These are phyloP conservation scores for Drosophila mauritiana DNA, from an alignment of 1,140 invertebrate species.

Conservation along the genomic window DNA sequence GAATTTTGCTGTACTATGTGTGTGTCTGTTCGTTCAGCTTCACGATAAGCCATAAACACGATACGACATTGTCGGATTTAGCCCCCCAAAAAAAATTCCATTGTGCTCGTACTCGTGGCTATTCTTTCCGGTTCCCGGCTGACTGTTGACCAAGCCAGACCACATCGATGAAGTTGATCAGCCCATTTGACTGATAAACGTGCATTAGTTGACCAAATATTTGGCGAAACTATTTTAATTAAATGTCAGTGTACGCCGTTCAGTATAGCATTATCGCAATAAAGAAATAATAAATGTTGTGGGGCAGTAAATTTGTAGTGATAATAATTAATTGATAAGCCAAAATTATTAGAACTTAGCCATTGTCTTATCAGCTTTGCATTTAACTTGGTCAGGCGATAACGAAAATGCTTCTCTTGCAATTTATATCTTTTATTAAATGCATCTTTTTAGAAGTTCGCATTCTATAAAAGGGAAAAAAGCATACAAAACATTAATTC, in stretches of 20 bases:
- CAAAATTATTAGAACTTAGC: constrained; percentile 17
- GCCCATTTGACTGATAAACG: background rate
- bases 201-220: constrained; percentile 16
- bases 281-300: background rate
- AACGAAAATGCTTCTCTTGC: background rate
- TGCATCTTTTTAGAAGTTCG: too few species aligned
- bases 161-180: constrained; percentile 10
- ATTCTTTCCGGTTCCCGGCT: constrained; percentile 27
- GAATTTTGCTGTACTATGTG: constrained; percentile 19
- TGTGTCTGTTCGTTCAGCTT: constrained; percentile 4
- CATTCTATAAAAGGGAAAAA: background rate
- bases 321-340: constrained; percentile 13
- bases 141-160: background rate
- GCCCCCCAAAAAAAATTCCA: constrained; percentile 29
- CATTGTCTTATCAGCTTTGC: constrained; percentile 6
- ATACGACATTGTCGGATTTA: constrained; percentile 16
- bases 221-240: constrained; percentile 3
- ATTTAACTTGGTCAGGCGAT: too few species aligned
- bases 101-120: constrained; percentile 3
- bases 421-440: too few species aligned
- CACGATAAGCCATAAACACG: constrained; percentile 39
- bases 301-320: constrained; percentile 5
- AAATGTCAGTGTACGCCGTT: background rate
- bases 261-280: constrained; percentile 2
- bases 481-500: too few species aligned